Percentiles rank a stretch among this genome's conserved stretches.
Conservation (phyloP, 2,888 invertebrate genomes). For the Apotomis capreana region DNA sequence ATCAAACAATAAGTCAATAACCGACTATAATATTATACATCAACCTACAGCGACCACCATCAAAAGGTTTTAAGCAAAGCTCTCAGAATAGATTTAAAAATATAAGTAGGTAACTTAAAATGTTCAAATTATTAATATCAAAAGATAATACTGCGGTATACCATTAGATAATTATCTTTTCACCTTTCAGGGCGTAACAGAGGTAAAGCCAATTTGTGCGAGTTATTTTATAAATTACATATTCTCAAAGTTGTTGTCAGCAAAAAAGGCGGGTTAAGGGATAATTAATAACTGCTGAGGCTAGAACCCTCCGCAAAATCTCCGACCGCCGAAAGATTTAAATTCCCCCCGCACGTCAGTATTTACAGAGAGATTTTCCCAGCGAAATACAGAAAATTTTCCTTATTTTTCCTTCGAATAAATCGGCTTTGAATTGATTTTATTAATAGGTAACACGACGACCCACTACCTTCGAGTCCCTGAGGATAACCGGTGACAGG, state of each 20-base stretch:
- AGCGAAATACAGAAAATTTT: conserved; percentile 35
- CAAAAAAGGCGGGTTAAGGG: conserved; percentile 27
- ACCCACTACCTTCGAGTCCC: conserved; percentile 43
- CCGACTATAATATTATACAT: too few species aligned
- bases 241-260: conserved; percentile 16
- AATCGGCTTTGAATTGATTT: conserved; percentile 55
- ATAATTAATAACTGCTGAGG: conserved; percentile 27
- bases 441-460: conserved; percentile 52
- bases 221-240: conserved; percentile 23
- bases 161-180: conserved; percentile 8
- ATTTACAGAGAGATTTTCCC: conserved; percentile 18
- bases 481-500: conserved; percentile 44
- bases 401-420: conserved; percentile 43
- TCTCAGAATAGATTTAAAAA: not conserved
- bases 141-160: not conserved
- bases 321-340: conserved; percentile 4
- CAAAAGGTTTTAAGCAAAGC: not conserved
- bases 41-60: not conserved
- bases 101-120: not conserved
- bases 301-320: conserved; percentile 9
- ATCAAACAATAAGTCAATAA: too few species aligned
- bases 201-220: conserved; percentile 14
- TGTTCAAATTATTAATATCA: not conserved
- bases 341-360: conserved; percentile 15
- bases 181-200: conserved; percentile 16